Evolutionary conservation across 2,113 vertebrate genomes (phyloP).

Genomic region (Oreochromis tanganicae): DNA sequence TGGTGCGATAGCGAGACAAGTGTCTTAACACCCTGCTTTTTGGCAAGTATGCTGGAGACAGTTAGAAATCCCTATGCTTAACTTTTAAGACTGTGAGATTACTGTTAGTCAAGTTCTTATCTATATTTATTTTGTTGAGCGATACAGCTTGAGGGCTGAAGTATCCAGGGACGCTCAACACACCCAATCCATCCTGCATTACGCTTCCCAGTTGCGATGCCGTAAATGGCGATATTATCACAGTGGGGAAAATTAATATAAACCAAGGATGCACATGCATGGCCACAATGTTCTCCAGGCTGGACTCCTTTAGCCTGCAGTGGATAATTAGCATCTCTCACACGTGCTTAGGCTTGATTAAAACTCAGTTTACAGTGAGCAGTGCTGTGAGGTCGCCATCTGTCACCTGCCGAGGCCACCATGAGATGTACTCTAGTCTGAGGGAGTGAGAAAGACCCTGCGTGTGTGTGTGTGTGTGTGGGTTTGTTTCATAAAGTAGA

Average conservation of each 20-base stretch:
- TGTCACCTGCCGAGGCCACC: constrained; percentile 80
- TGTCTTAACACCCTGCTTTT: neutral
- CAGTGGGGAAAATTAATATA: constrained; percentile 17
- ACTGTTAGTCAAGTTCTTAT: constrained; percentile 27
- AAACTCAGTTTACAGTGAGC: constrained; percentile 84
- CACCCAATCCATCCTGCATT: neutral
- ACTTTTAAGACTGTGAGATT: constrained; percentile 34
- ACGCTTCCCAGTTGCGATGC: neutral
- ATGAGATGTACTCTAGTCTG: constrained; percentile 49
- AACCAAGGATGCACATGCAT: constrained; percentile 17
- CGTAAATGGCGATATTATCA: constrained; percentile 3
- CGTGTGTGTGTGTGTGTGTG: neutral
- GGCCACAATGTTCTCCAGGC: constrained; percentile 11
- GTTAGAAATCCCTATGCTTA: constrained; percentile 20
- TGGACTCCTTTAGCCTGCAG: constrained; percentile 65
- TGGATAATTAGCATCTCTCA: constrained; percentile 85
- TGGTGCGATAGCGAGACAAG: neutral
- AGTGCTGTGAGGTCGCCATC: constrained; percentile 82
- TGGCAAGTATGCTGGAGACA: neutral
- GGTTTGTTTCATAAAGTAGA: constrained; percentile 16
- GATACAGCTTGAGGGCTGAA: constrained; percentile 2
- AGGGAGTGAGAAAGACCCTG: constrained; percentile 3
- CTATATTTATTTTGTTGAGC: constrained; percentile 39
- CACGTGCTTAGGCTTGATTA: constrained; percentile 87
- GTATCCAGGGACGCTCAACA: neutral